A percentile compares a stretch with the other conserved stretches of the same genome.
These are phyloP conservation scores for Spea bombifrons DNA, from an alignment of 2,113 vertebrate species.

Conservation along the genomic window DNA sequence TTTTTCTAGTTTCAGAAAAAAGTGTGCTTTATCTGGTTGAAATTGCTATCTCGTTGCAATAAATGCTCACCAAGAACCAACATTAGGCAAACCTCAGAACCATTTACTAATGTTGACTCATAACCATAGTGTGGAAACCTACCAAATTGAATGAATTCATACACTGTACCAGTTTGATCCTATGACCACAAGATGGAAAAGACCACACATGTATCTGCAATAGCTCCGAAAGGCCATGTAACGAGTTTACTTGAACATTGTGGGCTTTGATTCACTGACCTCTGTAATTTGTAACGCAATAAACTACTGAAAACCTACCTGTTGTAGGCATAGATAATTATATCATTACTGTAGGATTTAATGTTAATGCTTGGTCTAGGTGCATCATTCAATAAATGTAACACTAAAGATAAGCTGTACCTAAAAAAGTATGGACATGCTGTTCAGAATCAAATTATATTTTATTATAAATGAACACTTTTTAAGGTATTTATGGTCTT, in stretches of 20 bases:
- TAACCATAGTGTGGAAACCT: constrained; percentile 36
- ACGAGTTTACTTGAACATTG: constrained; percentile 17
- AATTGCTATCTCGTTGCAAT: constrained; percentile 35
- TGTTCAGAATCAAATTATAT: too few species aligned
- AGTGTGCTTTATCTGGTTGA: constrained; percentile 33
- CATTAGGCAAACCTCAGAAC: constrained; percentile 33
- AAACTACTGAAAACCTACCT: constrained; percentile 3
- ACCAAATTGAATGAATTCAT: constrained; percentile 40
- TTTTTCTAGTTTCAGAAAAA: not conserved
- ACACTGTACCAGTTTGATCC: constrained; percentile 36
- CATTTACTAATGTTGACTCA: constrained; percentile 39
- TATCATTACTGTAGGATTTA: not conserved
- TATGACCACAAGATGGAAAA: constrained; percentile 39
- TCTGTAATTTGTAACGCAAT: constrained; percentile 4
- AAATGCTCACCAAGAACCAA: constrained; percentile 33
- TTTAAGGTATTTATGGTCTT: too few species aligned
- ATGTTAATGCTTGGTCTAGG: too few species aligned
- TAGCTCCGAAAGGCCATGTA: constrained; percentile 11
- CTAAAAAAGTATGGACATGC: too few species aligned
- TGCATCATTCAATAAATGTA: too few species aligned
- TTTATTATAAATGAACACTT: too few species aligned
- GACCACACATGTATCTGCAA: constrained; percentile 40
- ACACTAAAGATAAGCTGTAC: too few species aligned
- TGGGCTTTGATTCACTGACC: constrained; percentile 18
- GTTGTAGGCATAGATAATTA: not conserved